Evolutionary conservation across 2,113 vertebrate species (phyloP), one percentile per base, ranked within the genome.

Genomic region (Pluvialis apricaria): DNA sequence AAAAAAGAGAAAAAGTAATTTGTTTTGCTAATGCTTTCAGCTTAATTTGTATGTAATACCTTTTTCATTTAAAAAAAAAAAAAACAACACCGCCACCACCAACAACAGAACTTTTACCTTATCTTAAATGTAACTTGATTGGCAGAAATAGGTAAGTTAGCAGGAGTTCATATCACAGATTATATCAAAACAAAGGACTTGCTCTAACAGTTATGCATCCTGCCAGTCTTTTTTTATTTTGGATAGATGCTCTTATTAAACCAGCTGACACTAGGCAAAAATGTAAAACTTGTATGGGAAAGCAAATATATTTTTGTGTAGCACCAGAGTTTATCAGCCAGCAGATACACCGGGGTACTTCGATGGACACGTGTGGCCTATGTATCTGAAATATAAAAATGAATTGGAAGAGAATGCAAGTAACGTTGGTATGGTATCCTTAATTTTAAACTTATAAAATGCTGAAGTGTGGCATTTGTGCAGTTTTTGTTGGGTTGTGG

Each of bases 341-440:
- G 99, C 99, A 75, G 99, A 99, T 90, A 97, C 98, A n/a, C 98
- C 99, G 0, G 99, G 98, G 16, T 99, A 99, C 92, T 99, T 99
- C 75, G 99, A 99, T 42, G 98, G 98, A 96, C 97, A 99, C 0
- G 99, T 99, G 92, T 99, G 99, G 99, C 99, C 99, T 75, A 99
- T 99, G 99, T 99, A 99, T 96, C 94, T 99, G 66, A 99, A 98
- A 95, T 98, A 99, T 90, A 98, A 97, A 78, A 93, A 68, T 73
- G 98, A 98, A 96, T 96, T 99, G 96, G 98, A 99, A 93, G 90
- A 92, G 47, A 91, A 93, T 66, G 66, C 95, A 31, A 97, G 94
- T 52, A 98, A 97, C 21, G 80, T 99, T 25, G 97, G 99, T 99
- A 97, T 85, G 96, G 24, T 68, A 86, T 82, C n/a, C 45, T 78